These are phyloP conservation scores for Scaptodrosophila latifasciaeformis DNA, from an alignment of 2,888 invertebrate species.

Conservation along the genomic window DNA sequence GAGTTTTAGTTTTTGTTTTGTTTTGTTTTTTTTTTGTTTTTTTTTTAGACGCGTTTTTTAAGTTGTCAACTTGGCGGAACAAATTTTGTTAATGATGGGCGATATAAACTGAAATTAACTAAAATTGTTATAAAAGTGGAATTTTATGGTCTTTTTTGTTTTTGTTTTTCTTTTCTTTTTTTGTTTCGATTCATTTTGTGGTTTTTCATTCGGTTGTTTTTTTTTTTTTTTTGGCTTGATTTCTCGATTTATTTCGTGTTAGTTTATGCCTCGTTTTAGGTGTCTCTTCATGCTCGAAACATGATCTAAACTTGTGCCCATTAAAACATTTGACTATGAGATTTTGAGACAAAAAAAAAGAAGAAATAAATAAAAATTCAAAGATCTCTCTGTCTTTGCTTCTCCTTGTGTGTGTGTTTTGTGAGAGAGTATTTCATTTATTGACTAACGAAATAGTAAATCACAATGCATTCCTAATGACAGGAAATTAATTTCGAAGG, in stretches of 20 bases:
- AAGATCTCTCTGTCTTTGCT: no score
- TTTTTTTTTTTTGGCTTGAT: not conserved
- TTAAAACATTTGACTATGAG: conserved; percentile 7
- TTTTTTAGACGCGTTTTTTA: conserved; percentile 43
- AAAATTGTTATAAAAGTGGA: conserved; percentile 57
- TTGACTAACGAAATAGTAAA: conserved; percentile 15
- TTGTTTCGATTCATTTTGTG: conserved; percentile 14
- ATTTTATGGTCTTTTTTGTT: conserved; percentile 47
- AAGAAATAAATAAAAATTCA: no score
- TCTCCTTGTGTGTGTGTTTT: no score
- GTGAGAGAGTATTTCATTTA: no score
- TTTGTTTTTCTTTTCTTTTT: conserved; percentile 18
- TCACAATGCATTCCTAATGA: conserved; percentile 58
- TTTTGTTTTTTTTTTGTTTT: conserved; percentile 4
- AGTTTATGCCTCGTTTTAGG: conserved; percentile 11
- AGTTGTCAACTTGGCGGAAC: conserved; percentile 63
- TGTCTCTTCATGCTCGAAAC: conserved; percentile 27
- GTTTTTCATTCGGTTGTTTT: conserved; percentile 26
- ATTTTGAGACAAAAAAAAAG: no score
- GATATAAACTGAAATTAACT: conserved; percentile 57
- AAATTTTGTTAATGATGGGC: conserved; percentile 60
- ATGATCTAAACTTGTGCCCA: conserved; percentile 42
- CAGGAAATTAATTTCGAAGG: conserved; percentile 58
- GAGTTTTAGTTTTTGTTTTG: conserved; percentile 30
- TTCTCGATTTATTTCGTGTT: conserved; percentile 1